A percentile compares a stretch with the other conserved stretches of the same genome.
Conservation (phyloP, 2,797 vertebrate genomes). For the Coreius guichenoti region DNA sequence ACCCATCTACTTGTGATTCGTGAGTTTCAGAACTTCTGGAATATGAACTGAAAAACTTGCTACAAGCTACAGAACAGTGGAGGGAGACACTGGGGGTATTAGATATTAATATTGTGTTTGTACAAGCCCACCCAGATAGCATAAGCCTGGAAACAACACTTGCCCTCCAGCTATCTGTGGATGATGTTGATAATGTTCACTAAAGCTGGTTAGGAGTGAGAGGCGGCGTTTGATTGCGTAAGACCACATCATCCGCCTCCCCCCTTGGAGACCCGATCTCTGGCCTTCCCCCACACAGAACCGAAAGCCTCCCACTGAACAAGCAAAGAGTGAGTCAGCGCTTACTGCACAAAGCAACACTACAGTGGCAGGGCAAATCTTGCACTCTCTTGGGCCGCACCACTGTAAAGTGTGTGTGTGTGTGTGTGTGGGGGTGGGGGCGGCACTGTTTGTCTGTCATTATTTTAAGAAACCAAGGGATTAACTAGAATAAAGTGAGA, state of each 20-base stretch:
- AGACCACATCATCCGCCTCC: slow-evolving; percentile 52
- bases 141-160: slow-evolving; percentile 35
- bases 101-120: slow-evolving; percentile 27
- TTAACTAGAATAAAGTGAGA: background rate
- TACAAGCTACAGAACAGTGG: background rate
- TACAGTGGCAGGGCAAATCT: slow-evolving; percentile 18
- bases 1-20: background rate
- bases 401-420: background rate
- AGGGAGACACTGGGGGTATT: slow-evolving; percentile 29
- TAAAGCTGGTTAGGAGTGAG: slow-evolving; percentile 39
- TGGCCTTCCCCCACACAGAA: slow-evolving; percentile 46
- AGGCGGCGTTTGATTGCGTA: slow-evolving; percentile 54
- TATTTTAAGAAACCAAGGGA: slow-evolving; percentile 8
- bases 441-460: background rate
- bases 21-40: slow-evolving; percentile 1
- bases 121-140: slow-evolving; percentile 21
- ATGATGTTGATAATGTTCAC: slow-evolving; percentile 40
- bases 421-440: no score
- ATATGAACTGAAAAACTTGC: background rate
- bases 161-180: slow-evolving; percentile 23
- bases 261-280: slow-evolving; percentile 43
- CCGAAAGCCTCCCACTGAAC: slow-evolving; percentile 39
- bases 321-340: slow-evolving; percentile 50
- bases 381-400: slow-evolving; percentile 14
- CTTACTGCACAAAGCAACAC: slow-evolving; percentile 32